phyloP scores from a whole-genome alignment of 2,113 vertebrate genomes.

The Urocitellus parryii region DNA sequence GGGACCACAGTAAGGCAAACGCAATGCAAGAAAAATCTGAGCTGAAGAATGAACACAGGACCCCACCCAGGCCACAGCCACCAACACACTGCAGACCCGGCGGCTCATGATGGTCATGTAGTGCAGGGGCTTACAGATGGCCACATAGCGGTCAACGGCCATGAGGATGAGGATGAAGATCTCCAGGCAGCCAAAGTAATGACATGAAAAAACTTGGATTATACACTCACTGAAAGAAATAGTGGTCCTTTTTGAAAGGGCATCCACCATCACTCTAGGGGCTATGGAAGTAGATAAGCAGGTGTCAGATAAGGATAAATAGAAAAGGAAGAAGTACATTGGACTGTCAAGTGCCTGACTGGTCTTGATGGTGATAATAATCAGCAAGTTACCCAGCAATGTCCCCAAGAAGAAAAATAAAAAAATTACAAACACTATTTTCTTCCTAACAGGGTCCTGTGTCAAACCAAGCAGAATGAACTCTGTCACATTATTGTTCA shows the following conservation, averaged over 20 bases:
- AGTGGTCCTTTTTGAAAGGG: not conserved
- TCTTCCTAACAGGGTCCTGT: not conserved
- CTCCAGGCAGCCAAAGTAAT: slow-evolving; percentile 53
- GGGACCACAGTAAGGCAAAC: no score
- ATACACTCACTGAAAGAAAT: slow-evolving; percentile 49
- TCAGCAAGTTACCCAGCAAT: slow-evolving; percentile 21
- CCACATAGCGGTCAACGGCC: slow-evolving; percentile 53
- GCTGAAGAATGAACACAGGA: no score
- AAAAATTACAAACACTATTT: not conserved
- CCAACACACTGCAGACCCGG: no score
- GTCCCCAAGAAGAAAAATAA: not conserved
- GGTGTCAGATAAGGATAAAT: slow-evolving; percentile 58
- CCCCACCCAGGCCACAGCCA: no score
- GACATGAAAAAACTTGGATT: not conserved
- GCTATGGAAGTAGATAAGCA: slow-evolving; percentile 19
- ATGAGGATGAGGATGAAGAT: slow-evolving; percentile 52
- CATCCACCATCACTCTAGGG: slow-evolving; percentile 19
- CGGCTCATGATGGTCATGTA: no score
- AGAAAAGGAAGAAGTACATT: slow-evolving; percentile 60
- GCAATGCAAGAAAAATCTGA: no score
- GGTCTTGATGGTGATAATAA: slow-evolving; percentile 42
- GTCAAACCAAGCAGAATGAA: not conserved
- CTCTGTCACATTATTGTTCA: not conserved
- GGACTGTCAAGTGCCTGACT: not conserved
- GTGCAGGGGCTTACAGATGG: slow-evolving; percentile 28